phyloP scores from a whole-genome alignment of 2,113 vertebrate genomes.

The Oreotragus oreotragus region DNA sequence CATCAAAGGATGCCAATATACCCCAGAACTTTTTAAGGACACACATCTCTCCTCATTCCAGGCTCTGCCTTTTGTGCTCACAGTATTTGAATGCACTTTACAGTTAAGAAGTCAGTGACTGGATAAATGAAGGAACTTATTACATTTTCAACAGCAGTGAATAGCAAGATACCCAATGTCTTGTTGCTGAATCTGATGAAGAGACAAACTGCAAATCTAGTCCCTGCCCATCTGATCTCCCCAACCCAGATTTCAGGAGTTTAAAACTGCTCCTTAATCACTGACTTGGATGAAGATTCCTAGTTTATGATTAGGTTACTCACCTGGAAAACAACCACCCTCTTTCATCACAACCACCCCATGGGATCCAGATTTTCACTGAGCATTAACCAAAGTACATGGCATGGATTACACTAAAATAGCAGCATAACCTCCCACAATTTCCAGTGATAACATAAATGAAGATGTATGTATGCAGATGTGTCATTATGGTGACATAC shows the following conservation, averaged over 20 bases:
- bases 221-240: not conserved
- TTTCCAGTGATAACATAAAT: slow-evolving; percentile 39
- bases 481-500: slow-evolving; percentile 31
- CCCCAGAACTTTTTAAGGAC: not conserved
- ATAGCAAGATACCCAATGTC: not conserved
- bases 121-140: slow-evolving; percentile 31
- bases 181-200: not conserved
- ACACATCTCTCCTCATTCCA: not conserved
- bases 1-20: not conserved
- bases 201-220: not conserved
- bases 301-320: slow-evolving; percentile 47
- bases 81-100: slow-evolving; percentile 68
- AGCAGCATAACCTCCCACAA: slow-evolving; percentile 6
- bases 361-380: slow-evolving; percentile 46
- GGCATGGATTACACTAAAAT: slow-evolving; percentile 30
- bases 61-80: slow-evolving; percentile 19
- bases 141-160: not conserved
- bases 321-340: slow-evolving; percentile 55
- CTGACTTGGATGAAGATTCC: not conserved
- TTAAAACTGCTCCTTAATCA: slow-evolving; percentile 37
- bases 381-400: slow-evolving; percentile 44
- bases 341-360: slow-evolving; percentile 64
- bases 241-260: not conserved
- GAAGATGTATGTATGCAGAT: slow-evolving; percentile 29
- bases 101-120: slow-evolving; percentile 29